Base-by-base conservation (phyloP, 30 jellyfish, hydroid and myxozoan species). In the Aurelia sp. region DNA sequence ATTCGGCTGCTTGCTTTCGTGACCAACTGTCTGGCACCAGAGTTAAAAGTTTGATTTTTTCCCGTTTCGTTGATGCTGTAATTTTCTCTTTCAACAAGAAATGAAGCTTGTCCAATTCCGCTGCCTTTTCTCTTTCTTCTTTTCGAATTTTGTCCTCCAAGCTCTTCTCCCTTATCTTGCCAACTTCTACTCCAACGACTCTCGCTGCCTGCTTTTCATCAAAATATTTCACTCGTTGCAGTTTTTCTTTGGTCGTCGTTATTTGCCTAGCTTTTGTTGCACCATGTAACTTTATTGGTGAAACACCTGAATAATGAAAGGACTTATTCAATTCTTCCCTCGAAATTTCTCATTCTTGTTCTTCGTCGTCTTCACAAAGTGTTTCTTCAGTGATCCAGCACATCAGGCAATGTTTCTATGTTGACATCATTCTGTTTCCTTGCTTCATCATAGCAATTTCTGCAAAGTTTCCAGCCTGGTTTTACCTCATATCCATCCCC, bases 1-100 rank as follows among this genome's bases (percentile, higher is more conserved):
- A 58, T 62, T 69, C 65, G 13, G 87, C 78, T 19, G 33, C 44
- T 24, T 65, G 70, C 91, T 57, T 68, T 33, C 40, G 11, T 1
- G 92, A 21, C 92, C 85, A 82, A 22, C 7, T 40, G 15, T 38
- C 60, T 67, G 92, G 92, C 24, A 78, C 60, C 35, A 83, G 48
- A 22, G 79, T 83, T 68, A 80, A 67, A 44, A 64, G 2, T 52
- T 80, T 22, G 3, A 63, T 47, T 55, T 80, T 72, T 17, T 24
- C 78, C 15, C 62, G 24, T 21, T 33, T 52, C 48, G 4, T 0
- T 13, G 75, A 78, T 22, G 35, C 31, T 13, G 59, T 11, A 41
- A 78, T 78, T 78, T 78, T 41, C n/a, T 48, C 52, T 48, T 80
- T 67, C 70, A 65, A 59, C 72, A 80, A 67, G 53, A n/a, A 40